Evolutionary conservation across 2,113 vertebrate genomes (phyloP), one percentile per base, ranked within the genome.

Genomic region (Paralichthys olivaceus): DNA sequence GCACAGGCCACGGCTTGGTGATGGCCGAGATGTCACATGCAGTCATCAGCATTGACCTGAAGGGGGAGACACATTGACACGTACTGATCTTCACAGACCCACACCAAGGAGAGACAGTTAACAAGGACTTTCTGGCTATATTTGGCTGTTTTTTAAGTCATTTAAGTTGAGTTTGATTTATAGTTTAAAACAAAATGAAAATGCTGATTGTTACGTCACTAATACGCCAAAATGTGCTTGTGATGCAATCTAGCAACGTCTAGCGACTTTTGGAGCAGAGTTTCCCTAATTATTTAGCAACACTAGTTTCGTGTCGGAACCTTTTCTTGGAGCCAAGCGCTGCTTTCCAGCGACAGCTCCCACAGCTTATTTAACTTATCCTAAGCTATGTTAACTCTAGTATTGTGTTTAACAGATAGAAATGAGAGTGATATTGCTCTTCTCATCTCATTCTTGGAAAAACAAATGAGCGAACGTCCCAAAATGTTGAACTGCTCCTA

Each of bases 21-120:
- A 99, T 99, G 26, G 98, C 98, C 32, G 98, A 99, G 62, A 99
- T 95, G 81, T 99, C 98, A 77, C 98, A 99, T 0, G 98, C 97
- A 51, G 98, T 99, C 98, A 99, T 99, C 93, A 99, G 87, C 98
- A 99, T 99, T 2, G 97, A 98, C 92, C 98, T 99, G 89, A 53
- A 73, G 40, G 53, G 60, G 75, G 77, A 32, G 40, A 69, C 2
- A 77, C 11, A 81, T 20, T 19, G 37, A 55, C 54, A 69, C 2
- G 54, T 29, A 4, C n/a, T n/a, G 22, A 5, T 67, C 3, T 19
- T 23, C 15, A 67, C 8, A 68, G 13, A 28, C 45, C 6, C 13
- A 26, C 17, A 57, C 7, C 29, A 23, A 32, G 20, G 57, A 20
- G 7, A 59, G 11, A 20, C 3, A 15, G 32, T 34, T 34, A 34